phyloP scores from a whole-genome alignment of 1,140 invertebrate species.

The Cyphomyrmex costatus region DNA sequence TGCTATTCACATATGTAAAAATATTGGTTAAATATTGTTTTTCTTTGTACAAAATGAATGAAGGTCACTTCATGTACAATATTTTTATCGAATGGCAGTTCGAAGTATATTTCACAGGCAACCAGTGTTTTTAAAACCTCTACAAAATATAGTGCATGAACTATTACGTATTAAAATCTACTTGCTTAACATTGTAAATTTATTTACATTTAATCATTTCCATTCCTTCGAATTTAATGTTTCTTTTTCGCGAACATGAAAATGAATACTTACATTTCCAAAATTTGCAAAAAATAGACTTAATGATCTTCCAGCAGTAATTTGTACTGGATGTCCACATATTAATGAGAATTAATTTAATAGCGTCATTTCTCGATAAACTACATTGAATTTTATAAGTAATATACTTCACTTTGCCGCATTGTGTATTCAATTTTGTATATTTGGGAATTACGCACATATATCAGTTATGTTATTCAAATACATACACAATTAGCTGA shows the following conservation, averaged over 20 bases:
- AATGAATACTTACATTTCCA: slow-evolving; percentile 49
- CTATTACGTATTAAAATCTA: background rate
- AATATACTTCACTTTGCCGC: slow-evolving; percentile 61
- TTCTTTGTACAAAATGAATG: background rate
- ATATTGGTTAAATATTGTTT: background rate
- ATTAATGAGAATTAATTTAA: slow-evolving; percentile 70
- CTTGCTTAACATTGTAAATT: background rate
- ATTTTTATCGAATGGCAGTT: slow-evolving; percentile 26
- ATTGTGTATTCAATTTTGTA: slow-evolving; percentile 43
- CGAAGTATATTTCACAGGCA: slow-evolving; percentile 61
- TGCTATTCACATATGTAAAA: too few relatives aligned
- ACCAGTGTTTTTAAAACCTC: slow-evolving; percentile 67
- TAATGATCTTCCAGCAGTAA: slow-evolving; percentile 76
- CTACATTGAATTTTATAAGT: slow-evolving; percentile 72
- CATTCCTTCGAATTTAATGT: background rate
- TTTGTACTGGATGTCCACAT: slow-evolving; percentile 69
- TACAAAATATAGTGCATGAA: background rate
- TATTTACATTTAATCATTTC: background rate
- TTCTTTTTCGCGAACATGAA: background rate
- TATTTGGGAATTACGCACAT: background rate
- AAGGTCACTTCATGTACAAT: slow-evolving; percentile 2
- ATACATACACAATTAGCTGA: background rate
- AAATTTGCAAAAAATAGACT: slow-evolving; percentile 59
- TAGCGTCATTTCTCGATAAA: slow-evolving; percentile 60
- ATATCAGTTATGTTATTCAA: background rate